Conservation (phyloP, 2,113 vertebrate genomes). For the Peromyscus leucopus region DNA sequence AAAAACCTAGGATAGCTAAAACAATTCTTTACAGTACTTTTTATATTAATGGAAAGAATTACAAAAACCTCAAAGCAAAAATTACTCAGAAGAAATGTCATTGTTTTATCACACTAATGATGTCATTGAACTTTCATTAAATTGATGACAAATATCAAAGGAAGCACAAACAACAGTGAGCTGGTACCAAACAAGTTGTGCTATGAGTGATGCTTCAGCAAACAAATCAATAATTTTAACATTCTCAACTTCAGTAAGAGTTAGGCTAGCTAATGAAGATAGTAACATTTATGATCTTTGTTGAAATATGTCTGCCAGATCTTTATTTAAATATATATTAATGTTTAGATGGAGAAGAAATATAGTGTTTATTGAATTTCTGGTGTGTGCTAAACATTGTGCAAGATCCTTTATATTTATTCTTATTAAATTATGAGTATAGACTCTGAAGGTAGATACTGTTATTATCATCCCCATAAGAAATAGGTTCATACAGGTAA, state of each 20-base stretch:
- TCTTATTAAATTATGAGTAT: slow-evolving; percentile 12
- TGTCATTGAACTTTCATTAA: slow-evolving; percentile 53
- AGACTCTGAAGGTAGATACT: neutral
- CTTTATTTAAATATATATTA: neutral
- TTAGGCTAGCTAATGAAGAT: slow-evolving; percentile 9
- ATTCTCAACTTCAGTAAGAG: neutral
- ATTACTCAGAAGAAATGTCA: neutral
- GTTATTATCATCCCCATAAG: neutral
- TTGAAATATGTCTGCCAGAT: neutral
- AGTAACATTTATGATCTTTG: neutral
- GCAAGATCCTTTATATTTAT: slow-evolving; percentile 19
- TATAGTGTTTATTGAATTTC: slow-evolving; percentile 32
- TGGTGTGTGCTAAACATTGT: neutral
- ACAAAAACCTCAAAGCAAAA: neutral
- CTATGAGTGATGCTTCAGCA: neutral
- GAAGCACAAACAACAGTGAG: neutral
- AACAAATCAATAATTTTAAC: neutral
- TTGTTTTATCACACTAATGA: neutral
- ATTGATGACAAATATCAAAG: neutral
- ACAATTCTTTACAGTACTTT: neutral
- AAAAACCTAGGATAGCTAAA: no score
- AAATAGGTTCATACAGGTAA: slow-evolving; percentile 13
- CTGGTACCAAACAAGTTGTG: neutral
- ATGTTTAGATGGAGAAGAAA: neutral
- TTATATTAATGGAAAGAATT: slow-evolving; percentile 8